These are phyloP conservation scores for Lomographa bimaculata DNA, from an alignment of 2,888 invertebrate genomes.

Conservation along the genomic window DNA sequence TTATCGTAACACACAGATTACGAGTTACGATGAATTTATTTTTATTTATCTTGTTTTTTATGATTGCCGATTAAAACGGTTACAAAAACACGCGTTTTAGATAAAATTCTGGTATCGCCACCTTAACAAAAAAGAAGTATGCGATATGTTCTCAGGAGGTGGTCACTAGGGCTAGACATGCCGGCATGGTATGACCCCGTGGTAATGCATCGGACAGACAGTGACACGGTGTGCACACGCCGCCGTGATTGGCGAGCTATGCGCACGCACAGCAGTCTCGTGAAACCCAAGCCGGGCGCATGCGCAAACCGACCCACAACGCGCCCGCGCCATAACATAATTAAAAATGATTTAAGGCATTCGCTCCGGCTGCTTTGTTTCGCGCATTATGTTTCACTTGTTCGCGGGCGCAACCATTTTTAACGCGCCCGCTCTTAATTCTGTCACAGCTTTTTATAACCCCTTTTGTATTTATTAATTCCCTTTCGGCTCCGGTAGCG, in stretches of 20 bases:
- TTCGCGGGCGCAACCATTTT: conserved; percentile 75
- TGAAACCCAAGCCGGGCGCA: conserved; percentile 40
- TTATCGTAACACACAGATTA: too few relatives aligned
- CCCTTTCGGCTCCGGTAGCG: conserved; percentile 80
- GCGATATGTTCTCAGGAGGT: conserved; percentile 27
- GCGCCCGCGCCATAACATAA: conserved; percentile 80
- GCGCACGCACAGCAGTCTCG: conserved; percentile 36
- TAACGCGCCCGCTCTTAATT: conserved; percentile 80
- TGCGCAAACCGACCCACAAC: conserved; percentile 54
- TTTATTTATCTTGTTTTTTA: too few relatives aligned
- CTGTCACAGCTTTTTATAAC: conserved; percentile 81
- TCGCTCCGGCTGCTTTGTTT: conserved; percentile 84
- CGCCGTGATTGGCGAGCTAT: conserved; percentile 36
- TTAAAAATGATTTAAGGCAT: conserved; percentile 84
- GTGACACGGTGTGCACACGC: conserved; percentile 37
- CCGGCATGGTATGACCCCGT: too few relatives aligned
- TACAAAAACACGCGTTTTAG: too few relatives aligned
- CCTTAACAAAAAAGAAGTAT: too few relatives aligned
- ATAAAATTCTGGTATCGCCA: too few relatives aligned
- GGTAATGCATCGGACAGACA: conserved; percentile 51
- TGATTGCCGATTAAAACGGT: too few relatives aligned
- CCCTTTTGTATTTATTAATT: conserved; percentile 81
- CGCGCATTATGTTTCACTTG: conserved; percentile 84
- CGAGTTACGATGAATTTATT: too few relatives aligned
- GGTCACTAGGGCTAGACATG: conserved; percentile 34